Evolutionary conservation across 2,113 vertebrate genomes (phyloP).

Genomic region (Oceanites oceanicus): DNA sequence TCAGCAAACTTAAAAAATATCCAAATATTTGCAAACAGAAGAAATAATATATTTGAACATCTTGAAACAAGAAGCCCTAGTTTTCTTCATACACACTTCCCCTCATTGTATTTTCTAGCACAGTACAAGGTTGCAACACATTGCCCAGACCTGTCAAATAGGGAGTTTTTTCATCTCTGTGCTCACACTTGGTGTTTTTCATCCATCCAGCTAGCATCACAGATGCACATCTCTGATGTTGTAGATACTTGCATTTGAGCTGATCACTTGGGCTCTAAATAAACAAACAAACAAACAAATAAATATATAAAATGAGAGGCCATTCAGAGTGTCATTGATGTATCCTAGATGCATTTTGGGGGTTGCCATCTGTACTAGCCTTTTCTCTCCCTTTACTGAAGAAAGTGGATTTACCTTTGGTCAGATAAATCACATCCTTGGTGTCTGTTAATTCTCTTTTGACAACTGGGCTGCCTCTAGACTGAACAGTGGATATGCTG

Average conservation of each 20-base stretch:
- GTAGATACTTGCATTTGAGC: not conserved
- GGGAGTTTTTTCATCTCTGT: not conserved
- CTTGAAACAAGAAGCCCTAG: not conserved
- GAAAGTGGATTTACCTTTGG: not conserved
- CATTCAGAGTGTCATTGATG: not conserved
- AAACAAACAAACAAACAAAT: no score
- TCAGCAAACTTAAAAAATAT: not conserved
- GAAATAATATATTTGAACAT: not conserved
- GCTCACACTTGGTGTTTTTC: not conserved
- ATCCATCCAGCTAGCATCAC: not conserved
- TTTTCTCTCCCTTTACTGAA: not conserved
- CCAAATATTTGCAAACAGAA: not conserved
- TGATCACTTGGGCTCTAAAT: no score
- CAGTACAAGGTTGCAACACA: not conserved
- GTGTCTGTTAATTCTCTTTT: not conserved
- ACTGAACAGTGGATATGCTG: not conserved
- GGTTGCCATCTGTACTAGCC: not conserved
- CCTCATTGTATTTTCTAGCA: not conserved
- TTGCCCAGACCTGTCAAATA: accelerated
- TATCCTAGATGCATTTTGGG: not conserved
- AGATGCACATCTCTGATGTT: accelerated
- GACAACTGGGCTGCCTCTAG: not conserved
- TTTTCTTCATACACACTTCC: not conserved
- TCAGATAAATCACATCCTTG: not conserved
- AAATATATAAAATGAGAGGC: not conserved